These are phyloP conservation scores for Gila robusta DNA, from an alignment of 2,797 vertebrate genomes.

Conservation along the genomic window DNA sequence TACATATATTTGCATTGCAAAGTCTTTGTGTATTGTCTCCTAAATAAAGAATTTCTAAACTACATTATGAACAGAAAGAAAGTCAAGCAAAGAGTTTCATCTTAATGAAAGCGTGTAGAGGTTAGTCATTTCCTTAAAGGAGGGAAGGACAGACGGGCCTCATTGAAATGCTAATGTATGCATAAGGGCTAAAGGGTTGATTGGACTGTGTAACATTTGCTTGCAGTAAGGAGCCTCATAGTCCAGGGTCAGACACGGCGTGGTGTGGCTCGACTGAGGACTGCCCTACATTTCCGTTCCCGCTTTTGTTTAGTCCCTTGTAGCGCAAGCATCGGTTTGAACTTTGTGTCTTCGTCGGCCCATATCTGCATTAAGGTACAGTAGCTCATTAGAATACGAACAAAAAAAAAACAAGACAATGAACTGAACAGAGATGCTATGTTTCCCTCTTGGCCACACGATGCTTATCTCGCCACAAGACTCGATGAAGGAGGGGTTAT, in stretches of 20 bases:
- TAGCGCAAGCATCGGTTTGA: conserved; percentile 24
- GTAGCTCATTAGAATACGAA: conserved; percentile 49
- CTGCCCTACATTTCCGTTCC: conserved; percentile 49
- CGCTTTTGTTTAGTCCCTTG: conserved; percentile 33
- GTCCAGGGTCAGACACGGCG: conserved; percentile 28
- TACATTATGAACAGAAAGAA: conserved; percentile 23
- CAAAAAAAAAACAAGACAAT: conserved; percentile 29
- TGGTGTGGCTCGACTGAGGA: conserved; percentile 12
- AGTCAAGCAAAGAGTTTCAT: conserved; percentile 9
- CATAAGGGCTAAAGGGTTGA: conserved; percentile 44
- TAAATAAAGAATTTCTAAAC: conserved; percentile 16
- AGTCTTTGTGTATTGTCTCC: conserved; percentile 2
- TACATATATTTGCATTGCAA: conserved; percentile 29
- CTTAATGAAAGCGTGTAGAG: conserved; percentile 28
- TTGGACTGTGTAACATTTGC: conserved; percentile 36
- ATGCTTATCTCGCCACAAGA: background rate
- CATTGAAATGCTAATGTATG: conserved; percentile 60
- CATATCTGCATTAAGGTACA: conserved; percentile 21
- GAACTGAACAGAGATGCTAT: background rate
- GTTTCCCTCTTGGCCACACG: conserved; percentile 20
- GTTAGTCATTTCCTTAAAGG: conserved; percentile 45
- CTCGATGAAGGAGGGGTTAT: conserved; percentile 22
- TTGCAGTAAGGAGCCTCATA: conserved; percentile 25
- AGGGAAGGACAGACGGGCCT: conserved; percentile 22
- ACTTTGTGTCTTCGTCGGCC: background rate